Conservation (phyloP, 2,888 invertebrate genomes). For the Erannis defoliaria region DNA sequence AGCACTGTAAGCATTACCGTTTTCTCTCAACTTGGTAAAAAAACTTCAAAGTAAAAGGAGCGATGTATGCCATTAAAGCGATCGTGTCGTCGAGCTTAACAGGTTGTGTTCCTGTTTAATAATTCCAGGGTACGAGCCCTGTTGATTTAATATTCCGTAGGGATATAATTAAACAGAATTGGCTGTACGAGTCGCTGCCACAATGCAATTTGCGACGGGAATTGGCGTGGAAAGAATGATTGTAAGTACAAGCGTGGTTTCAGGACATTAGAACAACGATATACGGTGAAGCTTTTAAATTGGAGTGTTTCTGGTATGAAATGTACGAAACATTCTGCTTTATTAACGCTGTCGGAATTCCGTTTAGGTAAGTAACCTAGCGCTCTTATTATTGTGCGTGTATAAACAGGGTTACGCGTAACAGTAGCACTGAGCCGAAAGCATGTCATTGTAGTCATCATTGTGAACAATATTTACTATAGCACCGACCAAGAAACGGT, state of each 20-base stretch:
- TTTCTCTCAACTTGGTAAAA: not conserved
- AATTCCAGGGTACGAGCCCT: slow-evolving; percentile 21
- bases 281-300: slow-evolving; percentile 5
- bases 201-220: slow-evolving; percentile 31
- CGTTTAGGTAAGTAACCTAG: not conserved
- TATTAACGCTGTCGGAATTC: not conserved
- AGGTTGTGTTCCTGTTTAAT: slow-evolving; percentile 34
- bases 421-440: too few species aligned
- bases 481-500: too few species aligned
- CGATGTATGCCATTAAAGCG: slow-evolving; percentile 17
- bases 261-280: not conserved
- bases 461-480: too few species aligned
- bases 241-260: slow-evolving; percentile 10
- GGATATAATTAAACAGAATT: slow-evolving; percentile 44
- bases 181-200: slow-evolving; percentile 23
- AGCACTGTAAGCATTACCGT: not conserved
- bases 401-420: too few species aligned
- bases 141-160: slow-evolving; percentile 41
- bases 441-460: too few species aligned
- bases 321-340: not conserved
- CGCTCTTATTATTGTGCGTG: too few species aligned
- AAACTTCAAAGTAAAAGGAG: slow-evolving; percentile 12
- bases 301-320: slow-evolving; percentile 1
- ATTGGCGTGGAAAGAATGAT: slow-evolving; percentile 27
- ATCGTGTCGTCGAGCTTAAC: slow-evolving; percentile 31